Percentiles rank a stretch among this genome's conserved stretches.
Conservation (phyloP, 1,140 invertebrate genomes). For the Apis laboriosa region DNA sequence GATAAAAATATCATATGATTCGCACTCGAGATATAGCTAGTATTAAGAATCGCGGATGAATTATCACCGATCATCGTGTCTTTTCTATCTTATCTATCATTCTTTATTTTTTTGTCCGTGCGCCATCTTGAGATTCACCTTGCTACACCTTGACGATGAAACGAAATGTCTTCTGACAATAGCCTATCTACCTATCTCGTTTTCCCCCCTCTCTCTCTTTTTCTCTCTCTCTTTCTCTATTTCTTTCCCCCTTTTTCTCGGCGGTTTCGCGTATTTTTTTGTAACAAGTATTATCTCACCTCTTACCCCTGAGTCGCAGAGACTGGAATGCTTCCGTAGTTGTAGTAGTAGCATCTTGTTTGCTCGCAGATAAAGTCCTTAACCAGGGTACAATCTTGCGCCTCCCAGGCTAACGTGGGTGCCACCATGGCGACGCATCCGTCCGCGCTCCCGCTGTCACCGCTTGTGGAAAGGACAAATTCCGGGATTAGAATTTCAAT, state of each 20-base stretch:
- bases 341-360: conserved; percentile 94
- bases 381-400: conserved; percentile 89
- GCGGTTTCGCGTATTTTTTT: conserved; percentile 63
- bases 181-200: conserved; percentile 3
- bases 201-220: conserved; percentile 23
- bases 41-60: background rate
- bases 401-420: conserved; percentile 89
- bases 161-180: conserved; percentile 8
- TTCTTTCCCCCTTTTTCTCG: conserved; percentile 36
- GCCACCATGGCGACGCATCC: conserved; percentile 89
- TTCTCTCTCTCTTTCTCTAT: conserved; percentile 1
- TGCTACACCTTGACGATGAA: background rate
- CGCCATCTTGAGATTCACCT: conserved; percentile 37
- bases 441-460: conserved; percentile 84
- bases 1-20: background rate
- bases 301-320: conserved; percentile 94
- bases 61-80: conserved; percentile 13
- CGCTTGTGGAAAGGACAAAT: conserved; percentile 71
- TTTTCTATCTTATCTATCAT: conserved; percentile 39
- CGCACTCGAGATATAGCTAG: background rate
- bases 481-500: conserved; percentile 55
- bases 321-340: conserved; percentile 93
- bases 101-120: conserved; percentile 49
- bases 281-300: conserved; percentile 81
- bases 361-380: conserved; percentile 95